Conservation (phyloP, 35 echinoderm and acorn worm genomes). For the Acanthaster planci region DNA sequence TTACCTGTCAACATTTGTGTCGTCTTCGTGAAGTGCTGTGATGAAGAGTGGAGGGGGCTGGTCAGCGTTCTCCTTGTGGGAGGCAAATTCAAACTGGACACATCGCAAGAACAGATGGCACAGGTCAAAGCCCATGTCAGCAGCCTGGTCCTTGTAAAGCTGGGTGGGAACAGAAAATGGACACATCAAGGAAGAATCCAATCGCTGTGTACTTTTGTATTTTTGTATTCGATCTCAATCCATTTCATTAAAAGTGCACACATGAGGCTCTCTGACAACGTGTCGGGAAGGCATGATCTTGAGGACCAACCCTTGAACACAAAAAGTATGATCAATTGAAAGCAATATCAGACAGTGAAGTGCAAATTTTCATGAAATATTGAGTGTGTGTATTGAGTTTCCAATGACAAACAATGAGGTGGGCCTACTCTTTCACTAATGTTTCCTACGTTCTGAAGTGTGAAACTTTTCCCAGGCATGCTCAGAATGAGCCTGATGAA, state of each 20-base stretch:
- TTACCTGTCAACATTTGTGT: slow-evolving; percentile 87
- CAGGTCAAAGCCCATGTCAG: slow-evolving; percentile 95
- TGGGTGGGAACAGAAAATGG: slow-evolving; percentile 28
- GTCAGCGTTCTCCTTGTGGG: slow-evolving; percentile 86
- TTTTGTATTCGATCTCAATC: background rate
- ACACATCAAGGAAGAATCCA: background rate
- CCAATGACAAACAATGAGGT: too few species aligned
- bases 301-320: too few species aligned
- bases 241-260: background rate
- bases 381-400: too few species aligned
- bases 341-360: too few species aligned
- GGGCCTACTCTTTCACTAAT: too few species aligned
- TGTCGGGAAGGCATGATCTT: too few species aligned
- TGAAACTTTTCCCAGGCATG: too few species aligned
- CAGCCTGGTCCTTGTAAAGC: slow-evolving; percentile 86
- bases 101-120: slow-evolving; percentile 88
- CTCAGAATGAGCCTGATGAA: too few species aligned
- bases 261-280: background rate
- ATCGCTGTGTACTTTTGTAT: background rate
- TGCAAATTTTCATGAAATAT: too few species aligned
- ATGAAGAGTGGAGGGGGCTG: slow-evolving; percentile 95
- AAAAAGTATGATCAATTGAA: too few species aligned
- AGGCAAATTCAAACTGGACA: slow-evolving; percentile 99
- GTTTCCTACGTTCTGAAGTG: too few species aligned
- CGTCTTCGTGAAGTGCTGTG: slow-evolving; percentile 96